Percentiles rank a stretch among this genome's conserved stretches.
These are phyloP conservation scores for Ennomos quercinarius DNA, from an alignment of 2,888 invertebrate genomes.

Conservation along the genomic window DNA sequence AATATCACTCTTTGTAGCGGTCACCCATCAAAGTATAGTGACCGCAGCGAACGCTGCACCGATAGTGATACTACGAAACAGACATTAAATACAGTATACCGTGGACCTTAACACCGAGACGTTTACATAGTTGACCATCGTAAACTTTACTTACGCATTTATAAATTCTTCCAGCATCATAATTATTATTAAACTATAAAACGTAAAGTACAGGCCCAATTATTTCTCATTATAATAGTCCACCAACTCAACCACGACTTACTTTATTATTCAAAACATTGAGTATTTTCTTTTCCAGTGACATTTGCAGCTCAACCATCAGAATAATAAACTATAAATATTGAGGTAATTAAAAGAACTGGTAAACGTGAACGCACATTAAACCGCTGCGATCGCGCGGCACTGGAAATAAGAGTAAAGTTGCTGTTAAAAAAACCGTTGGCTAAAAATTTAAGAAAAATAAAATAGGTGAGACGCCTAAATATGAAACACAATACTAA, in stretches of 20 bases:
- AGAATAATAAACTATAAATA: constrained; percentile 7
- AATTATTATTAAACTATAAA: not conserved
- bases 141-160: not conserved
- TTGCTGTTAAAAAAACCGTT: too few relatives aligned
- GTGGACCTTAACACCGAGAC: too few relatives aligned
- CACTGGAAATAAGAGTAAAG: not conserved
- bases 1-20: too few relatives aligned
- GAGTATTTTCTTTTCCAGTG: constrained; percentile 1
- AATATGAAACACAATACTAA: too few relatives aligned
- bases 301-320: constrained; percentile 13
- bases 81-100: too few relatives aligned
- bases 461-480: too few relatives aligned
- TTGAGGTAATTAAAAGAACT: constrained; percentile 16
- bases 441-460: too few relatives aligned
- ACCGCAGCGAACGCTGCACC: too few relatives aligned
- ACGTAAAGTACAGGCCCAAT: not conserved
- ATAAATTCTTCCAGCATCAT: not conserved
- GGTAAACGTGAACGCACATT: constrained; percentile 7
- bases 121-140: too few relatives aligned
- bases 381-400: not conserved
- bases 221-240: constrained; percentile 3
- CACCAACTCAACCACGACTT: not conserved
- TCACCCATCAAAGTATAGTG: too few relatives aligned
- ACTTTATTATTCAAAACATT: constrained; percentile 10
- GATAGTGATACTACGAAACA: too few relatives aligned